Conservation (phyloP, 2,797 vertebrate genomes). For the Sebastes iracundus region DNA sequence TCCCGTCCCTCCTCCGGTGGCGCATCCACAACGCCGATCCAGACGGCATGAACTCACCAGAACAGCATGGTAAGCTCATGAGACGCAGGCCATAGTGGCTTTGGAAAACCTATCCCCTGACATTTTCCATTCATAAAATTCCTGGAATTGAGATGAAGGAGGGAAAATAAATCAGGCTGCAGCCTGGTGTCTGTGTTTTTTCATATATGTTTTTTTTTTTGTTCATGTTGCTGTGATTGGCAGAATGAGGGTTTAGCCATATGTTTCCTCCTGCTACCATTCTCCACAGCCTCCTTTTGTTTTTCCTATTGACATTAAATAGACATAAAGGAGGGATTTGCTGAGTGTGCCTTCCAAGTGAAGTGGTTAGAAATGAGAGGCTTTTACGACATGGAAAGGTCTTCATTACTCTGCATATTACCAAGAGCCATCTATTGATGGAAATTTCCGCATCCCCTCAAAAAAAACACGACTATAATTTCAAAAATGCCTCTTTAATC, state of each 20-base stretch:
- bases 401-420: constrained; percentile 61
- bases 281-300: constrained; percentile 57
- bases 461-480: constrained; percentile 48
- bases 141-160: constrained; percentile 72
- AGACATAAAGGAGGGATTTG: constrained; percentile 62
- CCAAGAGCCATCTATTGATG: constrained; percentile 54
- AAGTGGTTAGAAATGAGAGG: constrained; percentile 65
- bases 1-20: constrained; percentile 19
- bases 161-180: constrained; percentile 72
- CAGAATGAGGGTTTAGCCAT: constrained; percentile 56
- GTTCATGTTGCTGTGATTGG: constrained; percentile 69
- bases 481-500: constrained; percentile 55
- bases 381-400: constrained; percentile 72
- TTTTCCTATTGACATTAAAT: constrained; percentile 69
- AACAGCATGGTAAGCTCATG: constrained; percentile 67
- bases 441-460: constrained; percentile 56
- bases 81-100: constrained; percentile 63
- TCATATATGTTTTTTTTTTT: constrained; percentile 39
- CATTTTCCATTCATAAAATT: constrained; percentile 83
- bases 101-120: constrained; percentile 75
- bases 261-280: constrained; percentile 64
- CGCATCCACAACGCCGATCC: constrained; percentile 24
- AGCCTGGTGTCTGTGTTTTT: constrained; percentile 68
- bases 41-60: constrained; percentile 68
- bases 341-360: constrained; percentile 55